Conservation (phyloP, 2,113 vertebrate species). For the Lophochroa leadbeateri region DNA sequence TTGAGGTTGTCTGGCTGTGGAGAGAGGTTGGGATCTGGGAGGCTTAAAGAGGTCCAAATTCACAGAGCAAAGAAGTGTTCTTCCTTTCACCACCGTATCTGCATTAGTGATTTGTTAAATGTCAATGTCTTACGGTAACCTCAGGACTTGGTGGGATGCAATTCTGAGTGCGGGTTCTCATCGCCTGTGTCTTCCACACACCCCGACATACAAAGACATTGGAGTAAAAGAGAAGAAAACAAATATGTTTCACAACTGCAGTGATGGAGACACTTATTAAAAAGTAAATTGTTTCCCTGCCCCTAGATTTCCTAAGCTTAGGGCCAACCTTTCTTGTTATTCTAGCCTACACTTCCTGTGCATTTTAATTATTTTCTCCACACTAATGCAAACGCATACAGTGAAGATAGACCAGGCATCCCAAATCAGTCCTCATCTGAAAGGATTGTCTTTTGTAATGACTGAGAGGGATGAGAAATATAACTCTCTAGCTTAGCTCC, state of each 20-base stretch:
- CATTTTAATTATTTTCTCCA: slow-evolving; percentile 23
- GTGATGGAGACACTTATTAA: not conserved
- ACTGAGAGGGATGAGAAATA: slow-evolving; percentile 29
- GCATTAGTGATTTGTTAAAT: not conserved
- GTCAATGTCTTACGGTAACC: not conserved
- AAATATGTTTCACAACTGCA: not conserved
- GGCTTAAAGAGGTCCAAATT: not conserved
- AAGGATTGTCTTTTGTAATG: slow-evolving; percentile 41
- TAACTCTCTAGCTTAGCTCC: slow-evolving; percentile 2
- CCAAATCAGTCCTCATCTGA: slow-evolving; percentile 42
- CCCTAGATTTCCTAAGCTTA: slow-evolving; percentile 2
- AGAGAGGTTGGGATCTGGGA: not conserved
- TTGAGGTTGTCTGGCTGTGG: not conserved
- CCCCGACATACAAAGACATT: rapidly evolving
- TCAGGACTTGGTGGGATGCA: not conserved
- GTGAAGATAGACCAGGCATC: not conserved
- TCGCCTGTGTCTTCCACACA: not conserved
- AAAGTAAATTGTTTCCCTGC: not conserved
- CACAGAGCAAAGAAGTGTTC: not conserved
- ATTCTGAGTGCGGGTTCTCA: not conserved
- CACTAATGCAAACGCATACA: not conserved
- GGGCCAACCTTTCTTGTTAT: not conserved
- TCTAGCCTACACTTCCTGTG: not conserved
- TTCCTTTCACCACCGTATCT: not conserved
- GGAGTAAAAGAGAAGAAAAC: not conserved